These are phyloP conservation scores for Philopedon plagiatum DNA, from an alignment of 2,888 invertebrate genomes.

Conservation along the genomic window DNA sequence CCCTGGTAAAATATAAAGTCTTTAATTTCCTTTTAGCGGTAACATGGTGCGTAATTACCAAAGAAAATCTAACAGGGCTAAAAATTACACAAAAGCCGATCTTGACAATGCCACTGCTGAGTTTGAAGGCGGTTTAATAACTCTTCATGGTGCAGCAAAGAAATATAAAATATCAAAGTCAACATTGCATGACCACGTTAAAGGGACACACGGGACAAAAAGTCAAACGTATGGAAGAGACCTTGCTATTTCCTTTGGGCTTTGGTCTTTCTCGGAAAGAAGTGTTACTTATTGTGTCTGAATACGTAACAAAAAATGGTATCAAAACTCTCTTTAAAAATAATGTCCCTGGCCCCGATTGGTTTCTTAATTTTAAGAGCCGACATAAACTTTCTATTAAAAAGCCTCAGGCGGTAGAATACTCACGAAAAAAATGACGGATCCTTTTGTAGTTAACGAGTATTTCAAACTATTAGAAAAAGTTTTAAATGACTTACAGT, in stretches of 20 bases:
- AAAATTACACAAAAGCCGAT: conserved; percentile 5
- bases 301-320: conserved; percentile 30
- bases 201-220: conserved; percentile 17
- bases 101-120: neutral
- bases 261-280: conserved; percentile 30
- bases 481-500: neutral
- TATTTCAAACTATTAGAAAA: too few relatives aligned
- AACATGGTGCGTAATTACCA: conserved; percentile 1
- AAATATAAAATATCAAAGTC: conserved; percentile 19
- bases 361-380: too few relatives aligned
- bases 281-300: conserved; percentile 31
- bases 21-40: neutral
- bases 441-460: neutral
- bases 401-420: conserved; percentile 40
- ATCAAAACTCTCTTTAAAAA: conserved; percentile 22
- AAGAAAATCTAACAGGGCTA: conserved; percentile 22
- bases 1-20: too few relatives aligned
- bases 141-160: conserved; percentile 10
- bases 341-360: conserved; percentile 23
- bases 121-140: conserved; percentile 11
- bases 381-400: conserved; percentile 32
- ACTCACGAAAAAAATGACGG: conserved; percentile 36
- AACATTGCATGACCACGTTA: conserved; percentile 12
- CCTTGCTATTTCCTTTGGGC: conserved; percentile 20
- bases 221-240: conserved; percentile 16